Base-by-base conservation (phyloP, 1,140 invertebrate species). In the Periplaneta americana region DNA sequence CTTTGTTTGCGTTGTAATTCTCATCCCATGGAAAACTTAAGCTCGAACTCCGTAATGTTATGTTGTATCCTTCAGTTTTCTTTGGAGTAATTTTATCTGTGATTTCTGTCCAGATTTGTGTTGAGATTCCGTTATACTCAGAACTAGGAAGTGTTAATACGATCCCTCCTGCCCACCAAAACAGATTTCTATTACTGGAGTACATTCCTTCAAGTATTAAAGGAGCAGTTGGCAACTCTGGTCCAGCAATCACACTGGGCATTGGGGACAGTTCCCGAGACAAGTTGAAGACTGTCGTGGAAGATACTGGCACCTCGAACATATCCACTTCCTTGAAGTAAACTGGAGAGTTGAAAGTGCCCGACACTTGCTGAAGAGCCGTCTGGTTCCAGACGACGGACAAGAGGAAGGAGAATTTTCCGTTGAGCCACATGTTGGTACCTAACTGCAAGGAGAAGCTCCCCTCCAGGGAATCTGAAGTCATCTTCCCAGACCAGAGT, bases 131-230 rank as follows among this genome's bases (percentile, higher is more conserved):
- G 18, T 1, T 79, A 15, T 34, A 28, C 1, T 31, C 18, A 48
- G 34, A 22, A 34, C 1, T 37, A 22, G 80, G 66, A 22, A 80
- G 9, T 28, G 35, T 34, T 18, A 80, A 31, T 28, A 75, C 8
- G 22, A 75, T 28, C 13, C 36, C 22, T 33, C 80, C 80, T 34
- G 37, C 32, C 80, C 80, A 80, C 80, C 80, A 80, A 31, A 80
- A 80, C n/a, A 66, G 18, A 6, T 10, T 75, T n/a, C 34, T 48
- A 35, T 80, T 34, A 17, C n/a, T 18, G 13, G 80, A 80, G 75
- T 80, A 80, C n/a, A 66, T 34, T 57, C 80, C 80, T 74, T 75
- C 31, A 22, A 80, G 74, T 36, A 35, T 74, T 4, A 75, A 31
- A 5, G 80, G 66, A 2, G 35, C 33, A 33, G 32, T 74, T 22